phyloP scores from a whole-genome alignment of 1,140 invertebrate genomes.

The Cydia amplana region DNA sequence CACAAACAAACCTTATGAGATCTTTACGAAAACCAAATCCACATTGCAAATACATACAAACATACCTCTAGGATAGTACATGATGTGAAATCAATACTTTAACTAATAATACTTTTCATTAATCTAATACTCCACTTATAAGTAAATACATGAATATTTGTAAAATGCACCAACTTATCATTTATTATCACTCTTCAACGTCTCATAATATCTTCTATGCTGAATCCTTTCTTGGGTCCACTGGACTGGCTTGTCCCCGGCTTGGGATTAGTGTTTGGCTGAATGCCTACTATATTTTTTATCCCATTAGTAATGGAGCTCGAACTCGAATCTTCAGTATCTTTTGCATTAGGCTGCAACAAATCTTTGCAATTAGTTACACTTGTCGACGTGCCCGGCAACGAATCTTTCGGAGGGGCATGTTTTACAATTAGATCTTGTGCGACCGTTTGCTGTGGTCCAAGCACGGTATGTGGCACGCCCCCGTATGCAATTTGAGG shows the following conservation, averaged over 20 bases:
- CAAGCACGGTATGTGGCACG: constrained; percentile 62
- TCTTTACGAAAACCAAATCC: constrained; percentile 78
- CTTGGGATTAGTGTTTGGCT: constrained; percentile 74
- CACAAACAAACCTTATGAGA: constrained; percentile 79
- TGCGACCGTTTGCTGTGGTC: constrained; percentile 74
- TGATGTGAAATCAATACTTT: constrained; percentile 53
- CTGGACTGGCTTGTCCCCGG: constrained; percentile 74
- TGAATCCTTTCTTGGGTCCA: constrained; percentile 83
- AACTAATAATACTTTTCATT: constrained; percentile 71
- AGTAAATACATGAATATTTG: constrained; percentile 44
- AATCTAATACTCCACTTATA: constrained; percentile 38
- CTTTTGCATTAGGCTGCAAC: constrained; percentile 50
- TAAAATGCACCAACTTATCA: constrained; percentile 37
- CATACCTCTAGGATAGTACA: constrained; percentile 62
- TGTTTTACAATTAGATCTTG: constrained; percentile 79
- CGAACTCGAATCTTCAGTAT: constrained; percentile 57
- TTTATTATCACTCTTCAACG: constrained; percentile 69
- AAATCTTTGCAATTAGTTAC: constrained; percentile 66
- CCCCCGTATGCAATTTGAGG: constrained; percentile 68
- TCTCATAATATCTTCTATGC: constrained; percentile 87
- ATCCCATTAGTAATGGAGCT: constrained; percentile 72
- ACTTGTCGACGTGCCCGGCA: constrained; percentile 63
- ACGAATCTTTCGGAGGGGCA: constrained; percentile 71
- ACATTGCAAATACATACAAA: constrained; percentile 65
- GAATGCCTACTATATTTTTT: constrained; percentile 75